Base-by-base conservation (phyloP, 2,113 vertebrate species). In the Pomatostomus ruficeps region DNA sequence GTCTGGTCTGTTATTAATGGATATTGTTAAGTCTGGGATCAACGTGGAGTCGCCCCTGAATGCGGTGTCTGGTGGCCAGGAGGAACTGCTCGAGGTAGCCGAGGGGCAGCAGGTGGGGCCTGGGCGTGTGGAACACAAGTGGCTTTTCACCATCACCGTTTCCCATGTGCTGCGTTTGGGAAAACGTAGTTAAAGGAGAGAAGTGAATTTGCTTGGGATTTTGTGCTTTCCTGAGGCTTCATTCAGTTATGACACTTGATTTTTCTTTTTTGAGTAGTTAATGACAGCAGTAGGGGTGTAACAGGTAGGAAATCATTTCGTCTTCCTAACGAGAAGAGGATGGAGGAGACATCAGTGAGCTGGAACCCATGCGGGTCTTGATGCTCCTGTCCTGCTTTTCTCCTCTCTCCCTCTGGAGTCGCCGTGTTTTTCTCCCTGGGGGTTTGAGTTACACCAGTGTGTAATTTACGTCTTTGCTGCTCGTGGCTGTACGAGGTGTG, bases 1-100 rank as follows among this genome's bases (percentile, higher is more conserved):
- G 86, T 63, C 88, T 92, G 28, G 72, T 58, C 76, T 95, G 94
- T 48, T 95, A 75, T 45, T 92, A 92, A 88, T 93, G 86, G 86
- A 45, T 45, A 40, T 77, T 49, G 74, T 93, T 46, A 75, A 67
- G 72, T n/a, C 85, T 55, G 62, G 76, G 94, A 86, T 80, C 28
- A 12, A 35, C 49, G 62, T 52, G 74, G 79, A 82, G 74, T 80
- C 0, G 1, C 58, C 67, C 61, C 58, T 68, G 49, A 24, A 31
- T 22, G 58, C 23, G 5, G 61, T 23, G 25, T 74, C 62, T 85
- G 71, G 49, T 74, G 82, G 63, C 51, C 46, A 33, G 77, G 55
- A 40, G 3, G 9, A 59, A 0, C 54, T 61, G 67, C 67, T 68
- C 19, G 67, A 35, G 73, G 51, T 57, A 6, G 19, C 48, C 5